Evolutionary conservation across 92 coral and sea anemone species (phyloP), one percentile per base, ranked within the genome.

Genomic region (Heliopora coerulea): DNA sequence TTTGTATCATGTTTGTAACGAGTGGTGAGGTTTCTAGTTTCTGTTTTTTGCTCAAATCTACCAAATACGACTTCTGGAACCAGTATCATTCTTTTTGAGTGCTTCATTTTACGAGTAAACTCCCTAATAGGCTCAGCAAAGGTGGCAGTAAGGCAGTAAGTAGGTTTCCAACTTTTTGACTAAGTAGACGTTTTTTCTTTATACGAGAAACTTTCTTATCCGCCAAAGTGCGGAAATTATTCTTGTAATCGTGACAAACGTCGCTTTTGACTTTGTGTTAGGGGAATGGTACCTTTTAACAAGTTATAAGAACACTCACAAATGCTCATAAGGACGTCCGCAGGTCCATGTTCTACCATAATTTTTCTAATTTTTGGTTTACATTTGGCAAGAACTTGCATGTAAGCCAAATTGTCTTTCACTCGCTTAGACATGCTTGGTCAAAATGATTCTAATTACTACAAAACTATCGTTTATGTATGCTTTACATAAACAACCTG

Each of bases 401-500:
- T 20, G 57, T 62, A 65, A 32, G 65, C 74, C 24, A 65, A 14
- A 58, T 65, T 63, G 0, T 42, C 41, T 49, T 23, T 48, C 42
- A 78, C 33, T 0, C 82, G 82, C 18, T 78, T 49, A 1, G 82
- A 78, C 75, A 78, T 78, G 30, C n/a, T n/a, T n/a, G n/a, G 6
- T 21, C 41, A 20, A 60, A 27, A 27, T 27, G 41, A 18, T 28
- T 3, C 25, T 17, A 13, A 68, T 15, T 11, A 48, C 11, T 3
- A 8, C 32, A 3, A 1, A 2, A 0, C 4, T 54, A 56, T 42
- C 18, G 24, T 11, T 40, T 78, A 25, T 61, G 81, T 61, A 59
- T 62, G 81, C 32, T 62, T 76, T 11, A 62, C 81, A 34, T 76
- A 76, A 62, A 78, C 88, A 40, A 48, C 64, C 56, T 80, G 88